phyloP scores from a whole-genome alignment of 2,797 vertebrate species.

The Alfaro cultratus region DNA sequence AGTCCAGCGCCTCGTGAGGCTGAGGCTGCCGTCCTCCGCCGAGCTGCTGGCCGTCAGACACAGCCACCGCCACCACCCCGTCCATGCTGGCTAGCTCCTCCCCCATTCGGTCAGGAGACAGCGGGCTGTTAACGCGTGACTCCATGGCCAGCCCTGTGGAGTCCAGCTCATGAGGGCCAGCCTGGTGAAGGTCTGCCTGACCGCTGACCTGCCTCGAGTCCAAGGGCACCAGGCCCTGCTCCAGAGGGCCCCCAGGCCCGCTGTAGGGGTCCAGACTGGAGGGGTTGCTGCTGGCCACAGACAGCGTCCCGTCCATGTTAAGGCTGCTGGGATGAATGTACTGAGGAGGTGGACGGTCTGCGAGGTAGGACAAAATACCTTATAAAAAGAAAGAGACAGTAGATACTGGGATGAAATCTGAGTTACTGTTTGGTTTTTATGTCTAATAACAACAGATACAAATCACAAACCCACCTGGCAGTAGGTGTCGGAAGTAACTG shows the following conservation, averaged over 20 bases:
- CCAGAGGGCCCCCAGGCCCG: constrained; percentile 87
- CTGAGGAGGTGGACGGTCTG: constrained; percentile 96
- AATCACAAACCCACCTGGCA: constrained; percentile 85
- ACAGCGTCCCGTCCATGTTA: constrained; percentile 90
- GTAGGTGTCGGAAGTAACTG: constrained; percentile 98
- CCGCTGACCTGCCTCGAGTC: constrained; percentile 86
- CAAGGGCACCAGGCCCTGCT: constrained; percentile 91
- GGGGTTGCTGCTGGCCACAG: constrained; percentile 88
- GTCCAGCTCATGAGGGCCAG: constrained; percentile 90
- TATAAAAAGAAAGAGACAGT: constrained; percentile 6
- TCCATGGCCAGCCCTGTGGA: constrained; percentile 89
- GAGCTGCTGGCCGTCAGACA: constrained; percentile 77
- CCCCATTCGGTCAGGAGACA: constrained; percentile 91
- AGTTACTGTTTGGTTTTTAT: neutral
- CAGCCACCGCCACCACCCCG: constrained; percentile 85
- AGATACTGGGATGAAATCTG: neutral
- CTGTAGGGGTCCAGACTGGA: constrained; percentile 91
- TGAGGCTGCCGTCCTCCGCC: constrained; percentile 80
- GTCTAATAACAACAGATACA: neutral
- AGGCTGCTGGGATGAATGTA: constrained; percentile 96
- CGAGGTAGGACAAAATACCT: constrained; percentile 98
- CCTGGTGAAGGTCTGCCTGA: constrained; percentile 88
- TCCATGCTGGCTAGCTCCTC: constrained; percentile 91
- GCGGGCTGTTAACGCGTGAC: constrained; percentile 94
- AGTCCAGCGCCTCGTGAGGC: constrained; percentile 88